A percentile compares a stretch with the other conserved stretches of the same genome.
Evolutionary conservation across 1,140 invertebrate genomes (phyloP).

Genomic region (Neodiprion fabricii): DNA sequence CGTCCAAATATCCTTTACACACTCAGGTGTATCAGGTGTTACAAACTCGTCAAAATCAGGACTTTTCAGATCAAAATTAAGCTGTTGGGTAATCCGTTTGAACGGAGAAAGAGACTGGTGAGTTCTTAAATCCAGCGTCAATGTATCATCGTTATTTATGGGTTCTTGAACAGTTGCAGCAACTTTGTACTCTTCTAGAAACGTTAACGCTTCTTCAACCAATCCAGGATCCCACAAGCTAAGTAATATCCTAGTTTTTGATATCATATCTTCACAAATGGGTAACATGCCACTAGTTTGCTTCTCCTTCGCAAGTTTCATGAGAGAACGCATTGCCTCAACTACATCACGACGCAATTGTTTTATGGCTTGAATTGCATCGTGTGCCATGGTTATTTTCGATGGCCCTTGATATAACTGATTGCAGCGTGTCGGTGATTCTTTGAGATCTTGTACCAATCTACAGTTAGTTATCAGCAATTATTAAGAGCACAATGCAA

Average conservation of each 20-base stretch:
- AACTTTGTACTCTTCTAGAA: constrained; percentile 78
- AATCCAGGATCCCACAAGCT: constrained; percentile 83
- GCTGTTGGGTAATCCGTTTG: constrained; percentile 77
- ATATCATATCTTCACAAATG: constrained; percentile 80
- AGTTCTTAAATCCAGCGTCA: constrained; percentile 46
- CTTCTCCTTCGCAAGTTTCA: constrained; percentile 75
- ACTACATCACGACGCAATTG: constrained; percentile 79
- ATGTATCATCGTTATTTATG: constrained; percentile 41
- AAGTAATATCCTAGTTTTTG: constrained; percentile 77
- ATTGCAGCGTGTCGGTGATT: constrained; percentile 71
- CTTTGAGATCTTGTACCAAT: constrained; percentile 82
- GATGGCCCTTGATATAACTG: constrained; percentile 68
- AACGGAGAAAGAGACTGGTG: constrained; percentile 73
- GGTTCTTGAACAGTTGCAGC: constrained; percentile 56
- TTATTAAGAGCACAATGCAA: background rate
- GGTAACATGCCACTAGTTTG: constrained; percentile 77
- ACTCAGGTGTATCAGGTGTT: constrained; percentile 71
- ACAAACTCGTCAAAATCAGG: constrained; percentile 77
- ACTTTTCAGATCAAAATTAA: constrained; percentile 73
- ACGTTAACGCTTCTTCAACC: constrained; percentile 83
- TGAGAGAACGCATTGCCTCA: constrained; percentile 76
- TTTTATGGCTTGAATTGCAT: constrained; percentile 79
- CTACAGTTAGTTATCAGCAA: constrained; percentile 54
- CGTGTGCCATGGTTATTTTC: constrained; percentile 81
- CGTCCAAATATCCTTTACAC: constrained; percentile 66